Evolutionary conservation across 2,113 vertebrate genomes (phyloP).

Genomic region (Chlorodrepanis virens): DNA sequence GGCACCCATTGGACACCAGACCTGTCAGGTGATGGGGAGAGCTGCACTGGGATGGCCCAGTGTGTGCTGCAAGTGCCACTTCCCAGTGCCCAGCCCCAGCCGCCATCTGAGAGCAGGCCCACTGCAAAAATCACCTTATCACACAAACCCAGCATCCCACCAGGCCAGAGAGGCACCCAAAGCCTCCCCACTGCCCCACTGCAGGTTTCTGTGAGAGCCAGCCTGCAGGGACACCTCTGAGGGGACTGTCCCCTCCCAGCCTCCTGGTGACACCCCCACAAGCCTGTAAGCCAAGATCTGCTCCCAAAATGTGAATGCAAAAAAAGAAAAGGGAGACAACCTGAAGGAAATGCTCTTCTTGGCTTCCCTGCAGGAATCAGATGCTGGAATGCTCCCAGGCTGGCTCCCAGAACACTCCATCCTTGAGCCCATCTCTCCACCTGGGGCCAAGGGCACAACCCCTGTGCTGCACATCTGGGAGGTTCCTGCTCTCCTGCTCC

Average conservation of each 20-base stretch:
- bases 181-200: background rate
- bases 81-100: background rate
- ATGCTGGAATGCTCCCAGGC: background rate
- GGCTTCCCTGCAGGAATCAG: background rate
- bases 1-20: background rate
- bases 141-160: background rate
- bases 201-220: background rate
- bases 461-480: background rate
- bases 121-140: background rate
- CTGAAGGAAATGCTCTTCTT: background rate
- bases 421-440: accelerated
- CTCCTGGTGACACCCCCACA: background rate
- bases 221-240: background rate
- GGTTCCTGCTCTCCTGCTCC: background rate
- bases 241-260: background rate
- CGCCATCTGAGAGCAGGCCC: background rate
- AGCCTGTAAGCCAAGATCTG: background rate
- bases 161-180: background rate
- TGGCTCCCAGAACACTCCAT: background rate
- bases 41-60: background rate
- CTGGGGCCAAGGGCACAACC: background rate
- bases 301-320: background rate
- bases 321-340: background rate
- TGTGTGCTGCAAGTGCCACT: background rate
- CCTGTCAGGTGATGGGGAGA: background rate